Evolutionary conservation across 2,113 vertebrate species (phyloP).

Genomic region (Sminthopsis crassicaudata): DNA sequence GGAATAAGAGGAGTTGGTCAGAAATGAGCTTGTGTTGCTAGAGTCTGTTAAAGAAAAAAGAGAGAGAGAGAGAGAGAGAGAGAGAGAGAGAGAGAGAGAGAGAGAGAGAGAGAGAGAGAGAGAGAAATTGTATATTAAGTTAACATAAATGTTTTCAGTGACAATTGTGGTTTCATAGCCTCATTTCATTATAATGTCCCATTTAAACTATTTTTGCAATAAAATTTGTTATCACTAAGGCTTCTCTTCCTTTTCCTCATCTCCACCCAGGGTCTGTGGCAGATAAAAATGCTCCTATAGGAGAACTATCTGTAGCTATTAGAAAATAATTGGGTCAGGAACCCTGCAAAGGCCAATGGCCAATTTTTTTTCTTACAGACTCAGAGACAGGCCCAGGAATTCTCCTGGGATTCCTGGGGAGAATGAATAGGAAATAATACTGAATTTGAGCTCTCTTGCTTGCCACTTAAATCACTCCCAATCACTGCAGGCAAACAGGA

Average conservation of each 20-base stretch:
- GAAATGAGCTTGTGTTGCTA: slow-evolving; percentile 10
- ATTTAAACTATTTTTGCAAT: neutral
- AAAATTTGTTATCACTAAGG: neutral
- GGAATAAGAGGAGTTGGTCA: slow-evolving; percentile 70
- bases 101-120: slow-evolving; percentile 58
- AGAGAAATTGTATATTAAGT: neutral
- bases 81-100: slow-evolving; percentile 69
- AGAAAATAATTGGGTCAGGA: neutral
- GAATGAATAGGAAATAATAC: neutral
- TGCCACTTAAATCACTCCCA: neutral
- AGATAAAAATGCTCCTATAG: neutral
- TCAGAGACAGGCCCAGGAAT: neutral
- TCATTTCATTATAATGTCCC: neutral
- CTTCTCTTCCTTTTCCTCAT: neutral
- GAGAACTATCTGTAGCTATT: neutral
- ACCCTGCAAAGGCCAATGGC: neutral
- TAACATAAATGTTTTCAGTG: slow-evolving; percentile 14
- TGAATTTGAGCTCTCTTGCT: neutral
- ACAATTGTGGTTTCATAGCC: neutral
- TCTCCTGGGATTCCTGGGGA: neutral
- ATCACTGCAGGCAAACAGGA: neutral
- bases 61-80: neutral
- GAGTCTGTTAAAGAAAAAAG: slow-evolving; percentile 46
- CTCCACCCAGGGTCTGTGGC: neutral
- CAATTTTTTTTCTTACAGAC: neutral